These are phyloP conservation scores for Polyommatus icarus DNA, from an alignment of 2,888 invertebrate species.

Conservation along the genomic window DNA sequence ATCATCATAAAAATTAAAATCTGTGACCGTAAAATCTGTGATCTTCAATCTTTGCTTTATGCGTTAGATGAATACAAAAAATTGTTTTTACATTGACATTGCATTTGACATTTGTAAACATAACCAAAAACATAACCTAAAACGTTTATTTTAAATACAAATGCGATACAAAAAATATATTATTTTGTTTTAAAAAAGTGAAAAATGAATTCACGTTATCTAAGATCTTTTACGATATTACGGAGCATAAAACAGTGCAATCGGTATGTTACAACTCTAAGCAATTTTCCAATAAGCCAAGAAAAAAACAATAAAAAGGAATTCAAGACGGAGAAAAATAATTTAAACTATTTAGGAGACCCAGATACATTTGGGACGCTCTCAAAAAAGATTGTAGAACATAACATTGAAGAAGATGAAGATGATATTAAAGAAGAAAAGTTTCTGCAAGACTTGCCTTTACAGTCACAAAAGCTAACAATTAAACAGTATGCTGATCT, in stretches of 20 bases:
- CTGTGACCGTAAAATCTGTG: too few species aligned
- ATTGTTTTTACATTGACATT: too few species aligned
- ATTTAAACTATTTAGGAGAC: conserved; percentile 64
- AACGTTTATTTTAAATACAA: too few species aligned
- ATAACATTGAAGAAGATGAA: conserved; percentile 66
- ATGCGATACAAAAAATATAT: not conserved
- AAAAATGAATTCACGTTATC: conserved; percentile 27
- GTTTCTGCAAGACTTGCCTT: conserved; percentile 74
- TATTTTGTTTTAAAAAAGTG: not conserved
- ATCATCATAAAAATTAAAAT: too few species aligned
- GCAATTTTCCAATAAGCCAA: conserved; percentile 40
- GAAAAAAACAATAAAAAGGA: conserved; percentile 50
- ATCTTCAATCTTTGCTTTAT: too few species aligned
- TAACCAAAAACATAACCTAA: too few species aligned
- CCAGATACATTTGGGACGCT: conserved; percentile 82
- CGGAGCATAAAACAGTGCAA: not conserved
- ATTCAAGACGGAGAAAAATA: conserved; percentile 60
- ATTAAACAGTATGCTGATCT: conserved; percentile 85
- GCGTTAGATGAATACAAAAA: too few species aligned
- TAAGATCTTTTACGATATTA: not conserved
- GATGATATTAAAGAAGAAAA: conserved; percentile 83
- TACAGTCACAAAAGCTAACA: conserved; percentile 74
- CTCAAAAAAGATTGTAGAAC: conserved; percentile 47
- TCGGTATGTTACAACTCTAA: not conserved
- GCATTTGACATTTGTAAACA: too few species aligned